Base-by-base conservation (phyloP, 2,888 invertebrate species). In the Drosophila fulvimacula region DNA sequence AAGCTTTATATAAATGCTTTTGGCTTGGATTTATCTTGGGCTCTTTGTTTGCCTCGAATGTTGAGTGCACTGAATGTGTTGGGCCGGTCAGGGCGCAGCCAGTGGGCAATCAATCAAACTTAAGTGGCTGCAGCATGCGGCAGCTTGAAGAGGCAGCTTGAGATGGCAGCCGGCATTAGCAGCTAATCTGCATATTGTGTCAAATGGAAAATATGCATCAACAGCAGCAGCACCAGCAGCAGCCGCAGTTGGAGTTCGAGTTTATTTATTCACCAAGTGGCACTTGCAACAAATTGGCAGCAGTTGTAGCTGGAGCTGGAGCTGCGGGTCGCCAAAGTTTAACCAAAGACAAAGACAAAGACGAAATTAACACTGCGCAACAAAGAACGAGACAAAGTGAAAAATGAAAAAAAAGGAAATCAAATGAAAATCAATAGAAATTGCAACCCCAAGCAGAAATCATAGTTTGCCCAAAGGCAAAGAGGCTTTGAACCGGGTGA, bases 151-250 rank as follows among this genome's bases (percentile, higher is more conserved):
- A 48, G 44, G 49, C 59, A 49, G 53, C 53, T 76, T 52, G 42
- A 34, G 9, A 41, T 49, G 59, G 62, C 62, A 62, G 58, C 51
- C 48, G 73, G 71, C 76, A 81, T 79, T 79, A 82, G 83, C 83
- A 61, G 86, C 88, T 88, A 86, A 86, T 86, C 88, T 86, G 88
- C 88, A 85, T 86, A 80, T 73, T 85, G 85, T 85, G 83, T 81
- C 81, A 81, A 82, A 73, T 81, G 77, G 41, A 48, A 42, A 57
- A 66, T 73, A 68, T 63, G 78, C 65, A 49, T 34, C 49, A 49
- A 34, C 34, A 55, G 55, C 55, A 58, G 58, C 21, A 27, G 42
- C 32, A 34, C 19, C 30, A 30, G 41, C 19, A 11, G 34, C 21
- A 24, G 34, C 9, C 17, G 2, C 27, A 38, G 52, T 41, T 17